Percentiles rank a stretch among this genome's conserved stretches.
Evolutionary conservation across 2,888 invertebrate genomes (phyloP).

Genomic region (Diabrotica balteata): DNA sequence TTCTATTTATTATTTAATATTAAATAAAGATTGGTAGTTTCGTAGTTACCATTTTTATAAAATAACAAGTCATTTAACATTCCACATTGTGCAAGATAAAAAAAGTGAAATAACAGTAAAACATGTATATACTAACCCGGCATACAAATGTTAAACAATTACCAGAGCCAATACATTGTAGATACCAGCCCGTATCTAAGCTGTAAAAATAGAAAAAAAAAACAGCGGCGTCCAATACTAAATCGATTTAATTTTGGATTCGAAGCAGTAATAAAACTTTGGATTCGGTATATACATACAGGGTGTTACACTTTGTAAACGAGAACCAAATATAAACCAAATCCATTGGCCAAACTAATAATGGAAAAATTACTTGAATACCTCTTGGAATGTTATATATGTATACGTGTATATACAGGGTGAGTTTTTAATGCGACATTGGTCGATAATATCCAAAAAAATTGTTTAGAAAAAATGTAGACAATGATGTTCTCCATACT

Average conservation of each 20-base stretch:
- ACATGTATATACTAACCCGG: slow-evolving; percentile 11
- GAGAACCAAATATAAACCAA: no score
- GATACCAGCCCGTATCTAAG: neutral
- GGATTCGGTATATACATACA: no score
- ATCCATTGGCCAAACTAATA: no score
- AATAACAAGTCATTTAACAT: slow-evolving; percentile 16
- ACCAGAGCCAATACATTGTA: neutral
- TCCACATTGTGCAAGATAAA: slow-evolving; percentile 19
- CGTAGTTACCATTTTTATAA: slow-evolving; percentile 1
- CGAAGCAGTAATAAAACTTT: no score
- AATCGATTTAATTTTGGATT: neutral
- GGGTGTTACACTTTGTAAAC: no score
- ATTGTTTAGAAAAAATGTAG: no score
- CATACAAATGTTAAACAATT: slow-evolving; percentile 17
- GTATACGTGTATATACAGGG: no score
- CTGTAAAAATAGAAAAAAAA: neutral
- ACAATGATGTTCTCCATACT: no score
- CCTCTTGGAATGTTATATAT: no score
- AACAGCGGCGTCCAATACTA: slow-evolving; percentile 11
- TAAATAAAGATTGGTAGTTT: neutral
- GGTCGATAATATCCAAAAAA: no score
- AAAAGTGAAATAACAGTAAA: slow-evolving; percentile 20
- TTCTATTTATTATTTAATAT: neutral
- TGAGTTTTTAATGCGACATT: no score
- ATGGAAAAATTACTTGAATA: no score